These are phyloP conservation scores for Galeopterus variegatus DNA, from an alignment of 2,113 vertebrate species.

Conservation along the genomic window DNA sequence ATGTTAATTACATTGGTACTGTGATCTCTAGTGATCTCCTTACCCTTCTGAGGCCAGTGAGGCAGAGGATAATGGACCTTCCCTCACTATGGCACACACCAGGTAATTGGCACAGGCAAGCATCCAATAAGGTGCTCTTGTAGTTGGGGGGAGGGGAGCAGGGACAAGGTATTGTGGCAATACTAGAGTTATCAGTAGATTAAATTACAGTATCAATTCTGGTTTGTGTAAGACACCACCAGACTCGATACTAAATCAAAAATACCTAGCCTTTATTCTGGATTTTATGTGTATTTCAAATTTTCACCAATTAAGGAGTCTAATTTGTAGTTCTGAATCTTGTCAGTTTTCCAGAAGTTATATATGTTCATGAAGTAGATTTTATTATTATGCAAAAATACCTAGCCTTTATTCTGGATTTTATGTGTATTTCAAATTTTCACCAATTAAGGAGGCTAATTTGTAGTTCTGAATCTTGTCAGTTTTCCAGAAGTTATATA, in stretches of 20 bases:
- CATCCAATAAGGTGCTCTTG: background rate
- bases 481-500: conserved; percentile 53
- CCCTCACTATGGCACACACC: background rate
- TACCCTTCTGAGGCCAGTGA: background rate
- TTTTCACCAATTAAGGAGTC: background rate
- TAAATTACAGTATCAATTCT: conserved; percentile 29
- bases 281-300: conserved; percentile 41
- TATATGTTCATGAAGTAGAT: conserved; percentile 21
- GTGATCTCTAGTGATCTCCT: background rate
- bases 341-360: conserved; percentile 34
- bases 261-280: background rate
- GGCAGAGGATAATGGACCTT: background rate
- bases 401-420: background rate
- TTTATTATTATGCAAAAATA: too few relatives aligned
- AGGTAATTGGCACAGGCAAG: background rate
- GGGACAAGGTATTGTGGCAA: background rate
- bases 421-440: conserved; percentile 45
- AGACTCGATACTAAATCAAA: conserved; percentile 41
- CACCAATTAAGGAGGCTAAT: background rate
- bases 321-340: conserved; percentile 65
- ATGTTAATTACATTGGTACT: background rate
- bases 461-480: conserved; percentile 51
- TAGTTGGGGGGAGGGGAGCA: background rate
- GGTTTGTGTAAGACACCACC: background rate
- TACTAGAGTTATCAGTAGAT: background rate